These are phyloP conservation scores for Nysson spinosus DNA, from an alignment of 2,888 invertebrate genomes.

Conservation along the genomic window DNA sequence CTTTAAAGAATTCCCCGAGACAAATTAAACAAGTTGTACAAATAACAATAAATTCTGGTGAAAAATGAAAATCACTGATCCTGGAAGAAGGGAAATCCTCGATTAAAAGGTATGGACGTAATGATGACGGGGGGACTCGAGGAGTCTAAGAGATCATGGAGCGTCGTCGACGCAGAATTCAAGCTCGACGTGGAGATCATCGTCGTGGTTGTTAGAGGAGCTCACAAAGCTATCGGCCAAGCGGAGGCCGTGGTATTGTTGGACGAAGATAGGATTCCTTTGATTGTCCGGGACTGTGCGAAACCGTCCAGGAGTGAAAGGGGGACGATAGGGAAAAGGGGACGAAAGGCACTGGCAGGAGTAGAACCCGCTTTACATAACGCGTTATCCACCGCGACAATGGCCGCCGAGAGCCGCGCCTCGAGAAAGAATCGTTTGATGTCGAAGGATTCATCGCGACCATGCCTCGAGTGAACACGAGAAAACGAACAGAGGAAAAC, in stretches of 20 bases:
- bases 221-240: constrained; percentile 64
- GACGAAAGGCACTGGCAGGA: constrained; percentile 37
- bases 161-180: constrained; percentile 58
- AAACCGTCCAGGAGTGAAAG: constrained; percentile 55
- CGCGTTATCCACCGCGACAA: constrained; percentile 65
- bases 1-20: too few species aligned
- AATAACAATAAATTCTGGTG: too few species aligned
- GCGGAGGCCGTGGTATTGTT: constrained; percentile 62
- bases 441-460: constrained; percentile 55
- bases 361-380: constrained; percentile 65
- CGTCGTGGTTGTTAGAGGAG: constrained; percentile 54
- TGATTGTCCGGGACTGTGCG: constrained; percentile 64
- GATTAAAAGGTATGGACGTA: constrained; percentile 9
- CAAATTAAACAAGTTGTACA: too few species aligned
- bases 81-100: not conserved
- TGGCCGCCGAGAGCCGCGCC: constrained; percentile 54
- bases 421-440: constrained; percentile 64
- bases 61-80: not conserved
- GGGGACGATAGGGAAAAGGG: constrained; percentile 38
- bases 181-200: constrained; percentile 21
- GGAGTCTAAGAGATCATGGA: constrained; percentile 35
- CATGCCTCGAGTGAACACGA: constrained; percentile 40
- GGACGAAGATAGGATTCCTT: constrained; percentile 69
- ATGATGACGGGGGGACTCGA: constrained; percentile 18
- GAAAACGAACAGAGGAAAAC: constrained; percentile 8